A percentile compares a stretch with the other conserved stretches of the same genome.
phyloP scores from a whole-genome alignment of 2,888 invertebrate species.

The Caenorhabditis wallacei region DNA sequence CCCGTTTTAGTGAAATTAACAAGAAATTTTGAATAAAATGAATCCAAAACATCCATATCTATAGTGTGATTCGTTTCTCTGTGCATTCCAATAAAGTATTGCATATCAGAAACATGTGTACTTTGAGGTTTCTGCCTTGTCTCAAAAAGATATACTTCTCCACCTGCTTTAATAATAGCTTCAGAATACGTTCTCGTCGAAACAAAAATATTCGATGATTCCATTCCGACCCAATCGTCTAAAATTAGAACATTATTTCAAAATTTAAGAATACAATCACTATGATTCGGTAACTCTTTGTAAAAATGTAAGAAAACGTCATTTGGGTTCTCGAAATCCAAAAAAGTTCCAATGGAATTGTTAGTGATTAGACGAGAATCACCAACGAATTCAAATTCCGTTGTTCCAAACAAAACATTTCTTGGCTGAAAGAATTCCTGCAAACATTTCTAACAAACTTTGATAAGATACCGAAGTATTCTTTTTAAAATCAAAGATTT shows the following conservation, averaged over 20 bases:
- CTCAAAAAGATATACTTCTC: constrained; percentile 44
- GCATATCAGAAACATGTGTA: constrained; percentile 53
- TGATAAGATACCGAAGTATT: constrained; percentile 18
- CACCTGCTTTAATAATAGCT: constrained; percentile 28
- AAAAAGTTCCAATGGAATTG: constrained; percentile 43
- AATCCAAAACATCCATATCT: constrained; percentile 55
- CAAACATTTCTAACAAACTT: too few relatives aligned
- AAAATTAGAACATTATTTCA: not conserved
- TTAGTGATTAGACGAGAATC: not conserved
- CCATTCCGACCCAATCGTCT: not conserved
- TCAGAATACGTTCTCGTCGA: constrained; percentile 13
- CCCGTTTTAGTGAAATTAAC: constrained; percentile 50
- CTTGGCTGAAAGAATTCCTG: constrained; percentile 7
- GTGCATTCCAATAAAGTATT: constrained; percentile 55
- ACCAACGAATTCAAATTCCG: constrained; percentile 18
- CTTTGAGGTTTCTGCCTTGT: constrained; percentile 47
- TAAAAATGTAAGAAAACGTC: constrained; percentile 35
- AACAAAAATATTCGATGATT: constrained; percentile 24
- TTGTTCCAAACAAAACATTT: constrained; percentile 32
- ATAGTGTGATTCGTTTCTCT: constrained; percentile 37
- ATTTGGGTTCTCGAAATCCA: constrained; percentile 51
- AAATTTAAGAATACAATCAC: not conserved
- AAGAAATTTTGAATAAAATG: constrained; percentile 46
- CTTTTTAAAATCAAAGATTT: constrained; percentile 23
- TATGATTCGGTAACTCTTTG: constrained; percentile 21